These are phyloP conservation scores for Scarus forsteni DNA, from an alignment of 2,797 vertebrate genomes.

Conservation along the genomic window DNA sequence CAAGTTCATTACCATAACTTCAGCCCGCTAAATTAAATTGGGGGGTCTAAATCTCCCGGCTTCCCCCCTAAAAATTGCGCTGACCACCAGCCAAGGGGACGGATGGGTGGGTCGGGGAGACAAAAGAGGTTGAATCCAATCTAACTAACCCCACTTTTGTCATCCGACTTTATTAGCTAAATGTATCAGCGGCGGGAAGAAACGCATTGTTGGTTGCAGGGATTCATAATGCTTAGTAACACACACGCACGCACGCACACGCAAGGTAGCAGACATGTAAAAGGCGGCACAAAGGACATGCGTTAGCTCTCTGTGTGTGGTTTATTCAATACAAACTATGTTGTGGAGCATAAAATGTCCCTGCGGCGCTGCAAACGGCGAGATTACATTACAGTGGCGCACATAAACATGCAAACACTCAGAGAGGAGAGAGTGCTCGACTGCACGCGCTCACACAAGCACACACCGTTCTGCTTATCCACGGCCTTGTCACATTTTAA, in stretches of 20 bases:
- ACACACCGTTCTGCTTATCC: conserved; percentile 36
- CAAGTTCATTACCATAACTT: conserved; percentile 84
- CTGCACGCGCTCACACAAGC: conserved; percentile 15
- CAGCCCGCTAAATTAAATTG: conserved; percentile 84
- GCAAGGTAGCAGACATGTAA: conserved; percentile 42
- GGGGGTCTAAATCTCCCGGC: conserved; percentile 67
- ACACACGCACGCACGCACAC: conserved; percentile 15
- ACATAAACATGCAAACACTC: conserved; percentile 71
- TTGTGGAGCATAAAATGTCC: conserved; percentile 52
- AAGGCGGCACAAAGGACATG: conserved; percentile 54
- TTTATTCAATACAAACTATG: conserved; percentile 61
- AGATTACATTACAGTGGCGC: conserved; percentile 63
- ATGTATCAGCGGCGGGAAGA: conserved; percentile 65
- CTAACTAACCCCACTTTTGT: conserved; percentile 74
- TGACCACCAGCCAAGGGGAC: conserved; percentile 64
- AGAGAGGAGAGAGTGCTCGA: conserved; percentile 25
- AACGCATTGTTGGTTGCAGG: conserved; percentile 54
- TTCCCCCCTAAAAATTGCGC: conserved; percentile 57
- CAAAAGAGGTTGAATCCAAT: conserved; percentile 80
- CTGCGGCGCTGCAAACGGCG: conserved; percentile 34
- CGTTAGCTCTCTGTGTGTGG: conserved; percentile 41
- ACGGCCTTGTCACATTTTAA: conserved; percentile 63
- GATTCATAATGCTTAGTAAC: conserved; percentile 45
- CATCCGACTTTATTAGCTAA: conserved; percentile 81
- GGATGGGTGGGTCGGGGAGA: conserved; percentile 49